Base-by-base conservation (phyloP, 2,797 vertebrate species). In the Chromis chromis region DNA sequence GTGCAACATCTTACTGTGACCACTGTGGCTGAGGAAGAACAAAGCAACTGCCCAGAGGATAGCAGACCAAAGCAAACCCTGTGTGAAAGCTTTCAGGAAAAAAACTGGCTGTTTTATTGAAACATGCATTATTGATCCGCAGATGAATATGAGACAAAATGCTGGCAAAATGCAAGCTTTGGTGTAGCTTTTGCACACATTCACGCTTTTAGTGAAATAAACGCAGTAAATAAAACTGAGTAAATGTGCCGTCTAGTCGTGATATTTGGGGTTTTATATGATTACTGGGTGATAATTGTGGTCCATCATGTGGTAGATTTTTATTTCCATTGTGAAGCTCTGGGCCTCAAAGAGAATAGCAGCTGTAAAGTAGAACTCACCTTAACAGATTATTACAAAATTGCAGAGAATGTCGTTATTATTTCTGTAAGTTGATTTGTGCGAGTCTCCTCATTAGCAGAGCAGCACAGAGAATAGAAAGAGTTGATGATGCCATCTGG, bases 91-190 rank as follows among this genome's bases (percentile, higher is more conserved):
- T 70, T 58, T 75, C 27, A 82, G 56, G 4, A 25, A 25, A 25
- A 25, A 53, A 42, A 60, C 9, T 1, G 31, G 8, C 3, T 46
- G 44, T 44, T 73, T 77, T 64, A 76, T 1, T 66, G 42, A 74
- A 59, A 76, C 42, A 49, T 57, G 2, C 33, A 76, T 82, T 62
- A 72, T 61, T 70, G 42, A 79, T 70, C 10, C 11, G 40, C 48
- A 36, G 40, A 54, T 44, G 33, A 76, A 81, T 40, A 13, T n/a
- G 1, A 75, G 9, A 33, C 19, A 21, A 55, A 55, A 69, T n/a
- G 39, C 1, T 10, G 2, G 9, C 3, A 10, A 14, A 28, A 1
- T 6, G 46, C 6, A 4, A 50, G 48, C 61, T 79, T 72, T 74
- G 48, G 79, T 76, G 44, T 4, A 16, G 44, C 4, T 21, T 66